Conservation (phyloP, 2,797 vertebrate genomes). For the Eidolon dupreanum region DNA sequence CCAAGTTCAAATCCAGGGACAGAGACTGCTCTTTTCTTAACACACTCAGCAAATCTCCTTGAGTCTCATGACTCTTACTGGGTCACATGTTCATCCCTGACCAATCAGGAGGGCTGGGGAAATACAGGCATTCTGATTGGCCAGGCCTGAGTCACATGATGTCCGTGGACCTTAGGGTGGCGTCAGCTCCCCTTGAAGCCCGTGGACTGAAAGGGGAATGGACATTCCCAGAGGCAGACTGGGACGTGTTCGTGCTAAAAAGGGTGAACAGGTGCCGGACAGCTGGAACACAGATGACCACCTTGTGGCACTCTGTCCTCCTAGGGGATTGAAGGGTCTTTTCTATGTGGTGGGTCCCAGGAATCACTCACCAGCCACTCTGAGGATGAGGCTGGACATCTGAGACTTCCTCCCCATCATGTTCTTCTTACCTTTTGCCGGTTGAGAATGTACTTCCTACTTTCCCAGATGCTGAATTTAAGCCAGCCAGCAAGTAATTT, state of each 20-base stretch:
- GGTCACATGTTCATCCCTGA: neutral
- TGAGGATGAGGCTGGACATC: neutral
- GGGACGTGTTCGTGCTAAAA: neutral
- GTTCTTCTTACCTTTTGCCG: rapidly evolving
- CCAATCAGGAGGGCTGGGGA: neutral
- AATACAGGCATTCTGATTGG: neutral
- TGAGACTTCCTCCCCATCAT: neutral
- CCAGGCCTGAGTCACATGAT: neutral
- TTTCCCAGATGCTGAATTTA: neutral
- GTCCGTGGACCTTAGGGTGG: too few relatives aligned
- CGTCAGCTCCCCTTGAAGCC: neutral
- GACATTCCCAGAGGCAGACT: neutral
- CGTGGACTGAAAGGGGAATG: rapidly evolving
- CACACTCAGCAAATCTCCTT: neutral
- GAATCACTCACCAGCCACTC: neutral
- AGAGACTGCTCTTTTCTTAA: neutral
- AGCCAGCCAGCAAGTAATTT: neutral
- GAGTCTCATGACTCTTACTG: neutral
- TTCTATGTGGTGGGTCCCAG: neutral
- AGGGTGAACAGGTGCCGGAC: too few relatives aligned
- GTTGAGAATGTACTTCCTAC: neutral
- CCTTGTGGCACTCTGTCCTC: neutral
- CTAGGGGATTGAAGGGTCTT: neutral
- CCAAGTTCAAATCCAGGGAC: neutral
- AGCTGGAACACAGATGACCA: neutral